Percentiles rank a stretch among this genome's conserved stretches.
These are phyloP conservation scores for western clawed frog (Xenopus tropicalis) DNA, from an alignment of 2,113 vertebrate species.

Conservation along the genomic window UCB_Xtro_10.0 CM004444.2:76192501-76193000, in stretches of 20 bases:
- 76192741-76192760: constrained; percentile 53
- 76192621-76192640: no score
- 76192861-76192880: constrained; percentile 36
- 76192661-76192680: no score
- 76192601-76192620: no score
- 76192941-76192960: background rate
- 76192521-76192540: no score
- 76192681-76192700: no score
- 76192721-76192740: background rate
- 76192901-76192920: background rate
- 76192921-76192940: constrained; percentile 12
- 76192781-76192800: constrained; percentile 51
- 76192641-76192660: no score
- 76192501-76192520: no score
- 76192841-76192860: constrained; percentile 47
- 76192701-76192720: no score
- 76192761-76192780: constrained; percentile 46
- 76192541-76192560: no score
- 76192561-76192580: no score
- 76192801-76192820: constrained; percentile 45
- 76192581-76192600: no score
- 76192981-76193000: background rate
- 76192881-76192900: constrained; percentile 11
- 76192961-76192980: background rate
- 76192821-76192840: constrained; percentile 30